phyloP scores from a whole-genome alignment of 2,113 vertebrate species.

The Dicrurus megarhynchus region DNA sequence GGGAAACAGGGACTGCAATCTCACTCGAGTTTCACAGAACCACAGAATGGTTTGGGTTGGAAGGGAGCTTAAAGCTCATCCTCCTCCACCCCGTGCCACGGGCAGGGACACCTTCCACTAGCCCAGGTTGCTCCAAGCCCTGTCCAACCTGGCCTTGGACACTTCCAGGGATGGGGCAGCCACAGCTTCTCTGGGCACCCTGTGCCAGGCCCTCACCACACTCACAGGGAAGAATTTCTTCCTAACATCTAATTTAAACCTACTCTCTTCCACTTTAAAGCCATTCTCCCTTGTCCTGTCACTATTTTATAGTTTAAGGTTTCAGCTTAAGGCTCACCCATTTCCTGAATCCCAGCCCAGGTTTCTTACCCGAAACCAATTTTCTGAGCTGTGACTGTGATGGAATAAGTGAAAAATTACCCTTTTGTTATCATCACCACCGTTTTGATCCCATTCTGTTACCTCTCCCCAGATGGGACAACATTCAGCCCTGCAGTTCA shows the following conservation, averaged over 20 bases:
- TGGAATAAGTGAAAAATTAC: background rate
- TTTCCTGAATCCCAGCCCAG: background rate
- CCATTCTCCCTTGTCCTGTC: background rate
- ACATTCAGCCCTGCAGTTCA: background rate
- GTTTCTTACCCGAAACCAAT: background rate
- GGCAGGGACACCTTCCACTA: background rate
- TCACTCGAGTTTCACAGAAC: background rate
- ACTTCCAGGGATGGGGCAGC: background rate
- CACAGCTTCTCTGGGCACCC: background rate
- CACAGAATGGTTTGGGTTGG: background rate
- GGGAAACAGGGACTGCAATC: background rate
- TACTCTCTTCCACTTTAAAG: background rate
- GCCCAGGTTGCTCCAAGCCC: background rate
- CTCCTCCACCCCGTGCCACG: too few relatives aligned
- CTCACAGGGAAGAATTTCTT: background rate
- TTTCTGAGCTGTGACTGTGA: background rate
- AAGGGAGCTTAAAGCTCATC: background rate
- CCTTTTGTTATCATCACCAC: background rate
- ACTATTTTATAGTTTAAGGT: background rate
- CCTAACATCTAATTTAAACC: background rate
- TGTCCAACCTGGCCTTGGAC: fast-evolving
- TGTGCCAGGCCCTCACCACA: background rate
- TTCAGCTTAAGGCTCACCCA: background rate
- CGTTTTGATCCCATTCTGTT: background rate
- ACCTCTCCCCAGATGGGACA: background rate